Evolutionary conservation across 2,797 vertebrate genomes (phyloP).

Genomic region (Parauchenoglanis punctatus): DNA sequence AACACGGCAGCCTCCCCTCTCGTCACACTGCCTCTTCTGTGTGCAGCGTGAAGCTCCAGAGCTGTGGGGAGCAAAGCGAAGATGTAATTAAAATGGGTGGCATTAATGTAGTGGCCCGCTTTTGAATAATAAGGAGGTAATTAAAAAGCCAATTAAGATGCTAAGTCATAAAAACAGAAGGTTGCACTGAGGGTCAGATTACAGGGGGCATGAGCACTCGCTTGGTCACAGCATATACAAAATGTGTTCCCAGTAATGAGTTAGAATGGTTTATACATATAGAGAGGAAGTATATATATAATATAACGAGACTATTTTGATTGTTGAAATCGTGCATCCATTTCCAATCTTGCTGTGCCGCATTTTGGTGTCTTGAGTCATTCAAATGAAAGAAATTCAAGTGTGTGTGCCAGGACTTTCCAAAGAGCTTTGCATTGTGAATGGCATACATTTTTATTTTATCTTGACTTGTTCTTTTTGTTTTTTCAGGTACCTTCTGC

Average conservation of each 20-base stretch:
- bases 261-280: slow-evolving; percentile 28
- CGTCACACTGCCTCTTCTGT: slow-evolving; percentile 38
- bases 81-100: slow-evolving; percentile 66
- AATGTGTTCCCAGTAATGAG: slow-evolving; percentile 48
- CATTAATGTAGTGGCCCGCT: slow-evolving; percentile 65
- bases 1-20: background rate
- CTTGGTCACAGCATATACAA: slow-evolving; percentile 40
- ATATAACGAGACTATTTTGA: background rate
- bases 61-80: slow-evolving; percentile 46
- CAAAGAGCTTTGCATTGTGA: background rate
- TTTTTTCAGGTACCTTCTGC: slow-evolving; percentile 91
- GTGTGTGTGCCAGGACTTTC: background rate
- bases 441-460: background rate
- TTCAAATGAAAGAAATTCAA: background rate
- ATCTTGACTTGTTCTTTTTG: background rate
- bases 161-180: slow-evolving; percentile 64
- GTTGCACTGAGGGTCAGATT: slow-evolving; percentile 62
- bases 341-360: background rate
- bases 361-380: background rate
- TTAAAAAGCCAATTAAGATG: slow-evolving; percentile 75
- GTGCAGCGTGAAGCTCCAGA: slow-evolving; percentile 3
- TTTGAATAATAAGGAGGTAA: slow-evolving; percentile 71
- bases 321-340: background rate
- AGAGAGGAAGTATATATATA: background rate
- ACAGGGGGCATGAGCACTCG: slow-evolving; percentile 45